Evolutionary conservation across 2,113 vertebrate genomes (phyloP).

Genomic region (Ranitomeya imitator): DNA sequence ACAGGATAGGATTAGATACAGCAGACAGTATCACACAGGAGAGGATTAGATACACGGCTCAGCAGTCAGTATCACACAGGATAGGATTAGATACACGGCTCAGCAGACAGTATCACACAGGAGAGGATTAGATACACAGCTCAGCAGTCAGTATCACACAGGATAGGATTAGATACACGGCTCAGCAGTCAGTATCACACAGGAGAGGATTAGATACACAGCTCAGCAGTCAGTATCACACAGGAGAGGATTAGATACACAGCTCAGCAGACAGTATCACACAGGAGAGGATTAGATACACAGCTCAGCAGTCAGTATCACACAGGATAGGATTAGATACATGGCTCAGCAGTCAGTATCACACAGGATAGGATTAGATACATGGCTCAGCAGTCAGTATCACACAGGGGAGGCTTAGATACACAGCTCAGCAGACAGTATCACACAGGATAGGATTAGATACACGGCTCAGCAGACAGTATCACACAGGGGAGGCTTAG

Average conservation of each 20-base stretch:
- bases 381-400: neutral
- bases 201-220: neutral
- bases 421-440: neutral
- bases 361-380: neutral
- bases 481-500: neutral
- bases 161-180: neutral
- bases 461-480: neutral
- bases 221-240: neutral
- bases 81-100: neutral
- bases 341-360: neutral
- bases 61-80: neutral
- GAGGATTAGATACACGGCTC: neutral
- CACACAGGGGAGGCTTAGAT: neutral
- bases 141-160: neutral
- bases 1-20: neutral
- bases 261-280: neutral
- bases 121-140: neutral
- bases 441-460: neutral
- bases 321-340: neutral
- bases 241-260: neutral
- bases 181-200: neutral
- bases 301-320: neutral
- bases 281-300: neutral
- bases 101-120: neutral
- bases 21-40: neutral